These are phyloP conservation scores for Pristionchus exspectatus DNA, from an alignment of 2,888 invertebrate species.

Conservation along the genomic window DNA sequence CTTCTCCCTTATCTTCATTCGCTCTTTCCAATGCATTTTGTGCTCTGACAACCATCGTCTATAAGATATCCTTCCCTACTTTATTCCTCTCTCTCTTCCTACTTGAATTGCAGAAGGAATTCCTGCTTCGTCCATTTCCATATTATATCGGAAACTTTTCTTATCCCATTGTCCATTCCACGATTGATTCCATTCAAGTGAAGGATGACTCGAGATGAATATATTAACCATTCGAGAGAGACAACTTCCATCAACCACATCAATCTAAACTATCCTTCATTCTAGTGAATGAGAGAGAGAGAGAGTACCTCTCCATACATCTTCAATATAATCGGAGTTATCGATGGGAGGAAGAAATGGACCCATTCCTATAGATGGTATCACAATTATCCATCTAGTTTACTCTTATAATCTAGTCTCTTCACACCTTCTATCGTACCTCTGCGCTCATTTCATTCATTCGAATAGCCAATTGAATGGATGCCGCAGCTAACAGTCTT, in stretches of 20 bases:
- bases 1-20: neutral
- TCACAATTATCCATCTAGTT: neutral
- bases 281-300: neutral
- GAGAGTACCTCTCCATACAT: constrained; percentile 32
- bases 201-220: neutral
- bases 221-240: constrained; percentile 2
- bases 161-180: constrained; percentile 42
- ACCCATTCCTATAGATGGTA: constrained; percentile 38
- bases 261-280: neutral
- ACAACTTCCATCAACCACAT: constrained; percentile 10
- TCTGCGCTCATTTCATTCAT: neutral
- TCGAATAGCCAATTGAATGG: constrained; percentile 35
- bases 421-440: neutral
- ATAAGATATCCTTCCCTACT: neutral
- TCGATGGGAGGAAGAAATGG: constrained; percentile 48
- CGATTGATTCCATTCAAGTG: neutral
- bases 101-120: constrained; percentile 10
- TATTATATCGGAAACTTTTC: constrained; percentile 19
- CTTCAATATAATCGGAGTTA: constrained; percentile 10
- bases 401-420: neutral
- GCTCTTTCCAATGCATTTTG: neutral
- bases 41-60: constrained; percentile 33
- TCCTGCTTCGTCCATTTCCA: constrained; percentile 26
- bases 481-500: neutral
- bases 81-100: neutral